Percentiles rank a stretch among this genome's conserved stretches.
Conservation (phyloP, 2,888 invertebrate genomes). For the Branchinecta sandiegonensis region DNA sequence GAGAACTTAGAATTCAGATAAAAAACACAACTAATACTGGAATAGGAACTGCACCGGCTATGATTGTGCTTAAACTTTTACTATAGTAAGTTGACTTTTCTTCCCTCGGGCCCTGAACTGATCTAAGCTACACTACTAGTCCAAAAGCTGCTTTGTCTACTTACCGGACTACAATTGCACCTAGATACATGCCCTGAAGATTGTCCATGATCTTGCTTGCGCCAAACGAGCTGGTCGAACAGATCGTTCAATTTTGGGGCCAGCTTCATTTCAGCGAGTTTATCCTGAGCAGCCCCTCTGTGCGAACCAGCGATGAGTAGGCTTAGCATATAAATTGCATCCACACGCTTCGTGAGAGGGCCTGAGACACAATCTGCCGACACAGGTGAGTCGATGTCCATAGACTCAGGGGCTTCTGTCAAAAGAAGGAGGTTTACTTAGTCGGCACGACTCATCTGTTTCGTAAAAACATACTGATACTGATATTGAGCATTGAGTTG, state of each 20-base stretch:
- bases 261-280: slow-evolving; percentile 26
- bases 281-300: slow-evolving; percentile 26
- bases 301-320: slow-evolving; percentile 27
- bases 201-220: slow-evolving; percentile 20
- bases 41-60: too few species aligned
- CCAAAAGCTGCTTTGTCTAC: neutral
- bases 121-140: too few species aligned
- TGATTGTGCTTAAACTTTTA: too few species aligned
- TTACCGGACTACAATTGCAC: slow-evolving; percentile 27
- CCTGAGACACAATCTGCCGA: slow-evolving; percentile 14
- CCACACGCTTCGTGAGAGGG: slow-evolving; percentile 22
- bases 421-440: slow-evolving; percentile 15
- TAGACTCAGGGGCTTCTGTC: neutral
- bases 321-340: slow-evolving; percentile 27
- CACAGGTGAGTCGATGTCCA: neutral
- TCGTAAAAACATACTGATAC: too few species aligned
- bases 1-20: too few species aligned
- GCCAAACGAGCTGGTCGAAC: slow-evolving; percentile 28
- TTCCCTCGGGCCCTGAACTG: too few species aligned
- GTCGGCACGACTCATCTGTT: too few species aligned
- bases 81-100: too few species aligned
- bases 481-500: too few species aligned
- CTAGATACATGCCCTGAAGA: slow-evolving; percentile 26
- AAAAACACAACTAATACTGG: too few species aligned
- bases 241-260: slow-evolving; percentile 26